phyloP scores from a whole-genome alignment of 2,113 vertebrate genomes.

The Silurus meridionalis region DNA sequence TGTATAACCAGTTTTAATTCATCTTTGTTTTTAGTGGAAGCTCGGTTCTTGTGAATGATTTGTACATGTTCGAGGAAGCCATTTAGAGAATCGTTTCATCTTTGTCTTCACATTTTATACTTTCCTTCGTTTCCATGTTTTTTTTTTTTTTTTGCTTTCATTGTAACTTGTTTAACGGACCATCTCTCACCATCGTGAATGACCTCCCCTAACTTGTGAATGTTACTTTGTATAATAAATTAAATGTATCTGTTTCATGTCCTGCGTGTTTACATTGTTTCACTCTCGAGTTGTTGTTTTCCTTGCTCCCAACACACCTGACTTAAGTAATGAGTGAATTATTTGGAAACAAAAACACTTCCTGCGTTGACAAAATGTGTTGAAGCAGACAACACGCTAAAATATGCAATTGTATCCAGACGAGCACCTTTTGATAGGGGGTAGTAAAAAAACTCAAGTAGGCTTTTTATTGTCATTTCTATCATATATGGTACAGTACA shows the following conservation, averaged over 20 bases:
- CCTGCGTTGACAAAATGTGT: not conserved
- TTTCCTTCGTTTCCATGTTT: slow-evolving; percentile 42
- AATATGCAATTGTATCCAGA: not conserved
- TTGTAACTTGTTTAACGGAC: slow-evolving; percentile 57
- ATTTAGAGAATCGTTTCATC: slow-evolving; percentile 19
- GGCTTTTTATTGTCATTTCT: no score
- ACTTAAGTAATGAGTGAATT: not conserved
- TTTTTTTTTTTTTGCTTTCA: slow-evolving; percentile 16
- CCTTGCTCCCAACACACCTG: not conserved
- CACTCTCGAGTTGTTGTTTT: not conserved
- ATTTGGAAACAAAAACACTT: not conserved
- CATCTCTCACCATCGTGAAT: slow-evolving; percentile 60
- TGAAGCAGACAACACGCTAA: not conserved
- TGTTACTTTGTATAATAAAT: slow-evolving; percentile 67
- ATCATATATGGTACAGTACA: no score
- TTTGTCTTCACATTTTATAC: slow-evolving; percentile 46
- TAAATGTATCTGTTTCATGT: slow-evolving; percentile 53
- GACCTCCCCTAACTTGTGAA: slow-evolving; percentile 62
- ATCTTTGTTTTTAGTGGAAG: slow-evolving; percentile 9
- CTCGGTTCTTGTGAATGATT: slow-evolving; percentile 18
- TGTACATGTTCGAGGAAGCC: slow-evolving; percentile 9
- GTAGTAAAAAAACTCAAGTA: no score
- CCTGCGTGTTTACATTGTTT: not conserved
- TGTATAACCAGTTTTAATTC: slow-evolving; percentile 35
- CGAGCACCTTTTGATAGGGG: no score